Evolutionary conservation across 2,797 vertebrate genomes (phyloP).

Genomic region (Esox lucius): DNA sequence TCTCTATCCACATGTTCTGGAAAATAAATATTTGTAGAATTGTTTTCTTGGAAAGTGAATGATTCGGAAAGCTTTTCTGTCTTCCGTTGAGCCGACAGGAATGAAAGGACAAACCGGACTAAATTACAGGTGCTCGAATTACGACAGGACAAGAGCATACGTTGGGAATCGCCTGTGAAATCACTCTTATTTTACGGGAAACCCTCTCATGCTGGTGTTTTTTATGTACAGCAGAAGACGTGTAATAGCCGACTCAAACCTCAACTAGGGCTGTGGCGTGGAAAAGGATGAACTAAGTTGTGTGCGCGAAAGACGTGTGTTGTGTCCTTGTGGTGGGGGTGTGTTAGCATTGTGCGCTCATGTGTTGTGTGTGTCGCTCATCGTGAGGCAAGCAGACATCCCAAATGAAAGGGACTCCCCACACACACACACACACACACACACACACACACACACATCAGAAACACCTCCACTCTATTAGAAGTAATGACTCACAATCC

Average conservation of each 20-base stretch:
- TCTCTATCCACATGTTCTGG: conserved; percentile 84
- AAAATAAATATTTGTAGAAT: too few relatives aligned
- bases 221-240: too few relatives aligned
- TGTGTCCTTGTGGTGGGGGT: not conserved
- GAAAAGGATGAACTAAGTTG: too few relatives aligned
- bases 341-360: not conserved
- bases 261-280: too few relatives aligned
- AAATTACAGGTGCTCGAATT: not conserved
- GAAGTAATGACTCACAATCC: not conserved
- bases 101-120: too few relatives aligned
- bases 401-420: conserved; percentile 22
- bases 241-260: too few relatives aligned
- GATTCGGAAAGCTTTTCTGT: not conserved
- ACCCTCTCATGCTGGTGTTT: too few relatives aligned
- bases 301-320: too few relatives aligned
- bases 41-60: not conserved
- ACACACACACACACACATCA: conserved; percentile 13
- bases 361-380: conserved; percentile 21
- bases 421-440: too few relatives aligned
- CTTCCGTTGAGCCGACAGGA: not conserved
- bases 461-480: not conserved
- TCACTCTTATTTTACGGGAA: not conserved
- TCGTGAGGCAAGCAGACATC: conserved; percentile 23
- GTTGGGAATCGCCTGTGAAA: not conserved
- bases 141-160: not conserved